Conservation (phyloP, 1,140 invertebrate genomes). For the Charaxes varanes region DNA sequence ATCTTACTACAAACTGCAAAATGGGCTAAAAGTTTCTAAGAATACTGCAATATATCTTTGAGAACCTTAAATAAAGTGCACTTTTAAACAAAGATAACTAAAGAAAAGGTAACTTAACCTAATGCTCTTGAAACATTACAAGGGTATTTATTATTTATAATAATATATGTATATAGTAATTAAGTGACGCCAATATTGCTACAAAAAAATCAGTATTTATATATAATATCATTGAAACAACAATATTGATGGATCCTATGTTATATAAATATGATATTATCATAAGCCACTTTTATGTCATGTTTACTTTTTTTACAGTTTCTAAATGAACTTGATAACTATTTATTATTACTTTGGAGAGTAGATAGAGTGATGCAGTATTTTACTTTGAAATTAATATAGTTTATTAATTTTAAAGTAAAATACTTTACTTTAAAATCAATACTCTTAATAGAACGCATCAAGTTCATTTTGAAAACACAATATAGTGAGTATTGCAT, state of each 20-base stretch:
- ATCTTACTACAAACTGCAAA: constrained; percentile 26
- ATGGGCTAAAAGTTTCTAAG: constrained; percentile 29
- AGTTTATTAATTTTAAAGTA: too few species aligned
- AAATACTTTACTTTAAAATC: too few species aligned
- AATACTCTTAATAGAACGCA: too few species aligned
- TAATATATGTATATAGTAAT: constrained; percentile 20
- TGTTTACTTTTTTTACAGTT: too few species aligned
- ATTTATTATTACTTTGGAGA: too few species aligned
- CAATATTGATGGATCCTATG: constrained; percentile 29
- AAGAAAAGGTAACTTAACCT: constrained; percentile 28
- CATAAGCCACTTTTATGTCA: too few species aligned
- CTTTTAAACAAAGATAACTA: constrained; percentile 24
- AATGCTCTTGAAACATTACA: constrained; percentile 37
- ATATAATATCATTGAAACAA: constrained; percentile 33
- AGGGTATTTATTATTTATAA: constrained; percentile 29
- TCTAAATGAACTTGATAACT: too few species aligned
- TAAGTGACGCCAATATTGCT: constrained; percentile 27
- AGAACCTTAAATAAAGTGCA: constrained; percentile 22
- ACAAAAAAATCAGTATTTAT: constrained; percentile 33
- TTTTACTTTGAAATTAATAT: too few species aligned
- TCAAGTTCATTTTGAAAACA: too few species aligned
- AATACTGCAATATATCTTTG: constrained; percentile 50
- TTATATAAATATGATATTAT: constrained; percentile 35
- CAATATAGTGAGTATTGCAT: too few species aligned
- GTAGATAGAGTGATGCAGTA: too few species aligned